Conservation (phyloP, 2,113 vertebrate genomes). For the Aptenodytes patagonicus region DNA sequence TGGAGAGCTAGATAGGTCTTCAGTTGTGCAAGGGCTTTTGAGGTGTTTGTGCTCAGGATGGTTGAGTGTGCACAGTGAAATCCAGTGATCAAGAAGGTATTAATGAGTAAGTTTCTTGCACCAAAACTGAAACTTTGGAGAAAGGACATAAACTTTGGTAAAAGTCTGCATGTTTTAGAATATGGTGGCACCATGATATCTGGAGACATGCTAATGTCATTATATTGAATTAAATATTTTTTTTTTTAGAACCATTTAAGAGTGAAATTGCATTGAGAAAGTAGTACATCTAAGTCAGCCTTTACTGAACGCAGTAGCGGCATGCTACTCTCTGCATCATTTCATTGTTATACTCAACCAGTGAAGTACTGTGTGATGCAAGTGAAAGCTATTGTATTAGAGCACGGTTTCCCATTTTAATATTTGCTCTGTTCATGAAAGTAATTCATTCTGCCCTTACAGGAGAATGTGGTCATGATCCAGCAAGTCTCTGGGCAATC, state of each 20-base stretch:
- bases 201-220: not conserved
- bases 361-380: not conserved
- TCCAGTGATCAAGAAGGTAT: fast-evolving
- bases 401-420: not conserved
- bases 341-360: not conserved
- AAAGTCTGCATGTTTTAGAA: not conserved
- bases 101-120: not conserved
- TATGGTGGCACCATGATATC: not conserved
- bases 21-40: not conserved
- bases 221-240: not conserved
- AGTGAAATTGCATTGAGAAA: not conserved
- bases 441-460: not conserved
- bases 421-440: not conserved
- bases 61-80: not conserved
- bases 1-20: not conserved
- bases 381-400: not conserved
- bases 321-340: not conserved
- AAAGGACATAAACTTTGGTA: not conserved
- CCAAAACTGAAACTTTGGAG: not conserved
- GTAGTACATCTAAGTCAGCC: not conserved
- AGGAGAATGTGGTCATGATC: not conserved
- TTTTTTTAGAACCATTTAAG: not conserved
- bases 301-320: not conserved
- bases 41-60: not conserved
- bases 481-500: not conserved